These are phyloP conservation scores for Hyla sarda DNA, from an alignment of 2,113 vertebrate species.

Conservation along the genomic window DNA sequence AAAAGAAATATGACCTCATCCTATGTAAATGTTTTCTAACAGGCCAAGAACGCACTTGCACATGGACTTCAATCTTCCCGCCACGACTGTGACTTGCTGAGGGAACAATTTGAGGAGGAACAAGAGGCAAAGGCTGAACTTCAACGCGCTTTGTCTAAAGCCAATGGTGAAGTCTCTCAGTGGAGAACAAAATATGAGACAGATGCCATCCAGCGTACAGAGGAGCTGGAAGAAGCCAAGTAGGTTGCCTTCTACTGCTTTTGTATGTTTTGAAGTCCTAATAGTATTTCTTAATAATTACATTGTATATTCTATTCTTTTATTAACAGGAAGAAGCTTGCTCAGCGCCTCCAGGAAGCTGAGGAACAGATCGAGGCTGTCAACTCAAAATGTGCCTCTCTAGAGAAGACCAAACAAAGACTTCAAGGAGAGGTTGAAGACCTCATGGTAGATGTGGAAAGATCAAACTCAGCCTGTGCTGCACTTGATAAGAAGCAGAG, in stretches of 20 bases:
- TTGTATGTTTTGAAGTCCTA: neutral
- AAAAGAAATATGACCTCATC: neutral
- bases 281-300: neutral
- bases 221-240: constrained; percentile 87
- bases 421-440: constrained; percentile 80
- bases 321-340: constrained; percentile 83
- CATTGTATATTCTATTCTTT: neutral
- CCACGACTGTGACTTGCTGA: constrained; percentile 82
- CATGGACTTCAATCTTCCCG: constrained; percentile 80
- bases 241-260: constrained; percentile 45
- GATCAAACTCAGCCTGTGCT: constrained; percentile 70
- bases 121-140: constrained; percentile 78
- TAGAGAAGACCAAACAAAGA: constrained; percentile 86
- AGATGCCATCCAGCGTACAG: constrained; percentile 80
- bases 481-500: constrained; percentile 75
- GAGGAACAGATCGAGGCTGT: constrained; percentile 79
- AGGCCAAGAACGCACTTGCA: constrained; percentile 88
- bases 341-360: constrained; percentile 90
- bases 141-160: constrained; percentile 80
- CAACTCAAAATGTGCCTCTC: constrained; percentile 85
- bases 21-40: neutral
- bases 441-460: constrained; percentile 75
- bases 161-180: constrained; percentile 80
- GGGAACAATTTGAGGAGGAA: constrained; percentile 82
- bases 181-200: constrained; percentile 87